phyloP scores from a whole-genome alignment of 1,140 invertebrate genomes.

The Yoshiicerus persimilis region DNA sequence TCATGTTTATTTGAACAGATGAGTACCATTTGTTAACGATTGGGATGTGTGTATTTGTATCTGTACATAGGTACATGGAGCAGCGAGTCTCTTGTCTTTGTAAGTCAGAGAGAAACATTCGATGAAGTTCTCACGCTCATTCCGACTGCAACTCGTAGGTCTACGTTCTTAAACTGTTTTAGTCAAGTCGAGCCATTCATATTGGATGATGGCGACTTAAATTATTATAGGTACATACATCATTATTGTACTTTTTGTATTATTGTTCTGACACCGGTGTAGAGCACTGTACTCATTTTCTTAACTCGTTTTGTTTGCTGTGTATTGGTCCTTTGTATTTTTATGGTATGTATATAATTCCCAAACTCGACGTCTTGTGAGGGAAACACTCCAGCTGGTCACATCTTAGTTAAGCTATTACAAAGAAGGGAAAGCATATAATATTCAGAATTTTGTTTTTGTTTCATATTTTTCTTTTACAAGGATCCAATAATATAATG shows the following conservation, averaged over 20 bases:
- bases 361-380: too few species aligned
- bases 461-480: neutral
- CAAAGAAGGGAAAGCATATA: neutral
- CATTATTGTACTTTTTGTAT: neutral
- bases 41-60: too few species aligned
- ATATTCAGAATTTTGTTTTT: neutral
- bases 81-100: neutral
- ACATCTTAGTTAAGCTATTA: neutral
- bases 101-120: neutral
- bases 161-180: neutral
- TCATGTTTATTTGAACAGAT: neutral
- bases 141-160: neutral
- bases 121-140: constrained; percentile 16
- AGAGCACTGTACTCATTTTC: neutral
- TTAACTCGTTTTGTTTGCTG: neutral
- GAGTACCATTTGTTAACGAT: neutral
- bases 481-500: neutral
- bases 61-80: neutral
- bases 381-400: neutral
- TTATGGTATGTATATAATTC: too few species aligned
- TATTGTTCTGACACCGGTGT: neutral
- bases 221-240: neutral
- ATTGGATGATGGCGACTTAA: neutral
- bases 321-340: neutral
- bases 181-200: neutral